Conservation (phyloP, 2,888 invertebrate species). For the Erannis defoliaria region DNA sequence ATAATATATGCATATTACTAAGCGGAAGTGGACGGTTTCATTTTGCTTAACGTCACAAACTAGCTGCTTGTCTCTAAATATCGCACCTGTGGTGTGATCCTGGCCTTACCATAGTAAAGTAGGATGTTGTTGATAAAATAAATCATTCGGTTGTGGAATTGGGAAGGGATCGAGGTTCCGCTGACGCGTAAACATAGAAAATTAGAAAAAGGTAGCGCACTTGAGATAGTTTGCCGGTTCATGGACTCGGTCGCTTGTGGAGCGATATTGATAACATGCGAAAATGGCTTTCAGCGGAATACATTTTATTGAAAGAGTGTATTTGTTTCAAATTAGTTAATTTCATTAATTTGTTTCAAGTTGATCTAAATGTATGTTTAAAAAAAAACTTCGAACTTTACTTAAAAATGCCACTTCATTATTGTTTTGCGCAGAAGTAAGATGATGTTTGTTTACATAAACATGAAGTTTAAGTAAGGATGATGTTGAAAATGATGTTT, state of each 20-base stretch:
- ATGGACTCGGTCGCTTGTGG: not conserved
- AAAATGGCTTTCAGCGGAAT: not conserved
- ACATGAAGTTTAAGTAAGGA: too few relatives aligned
- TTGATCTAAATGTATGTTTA: too few relatives aligned
- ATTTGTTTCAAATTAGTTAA: too few relatives aligned
- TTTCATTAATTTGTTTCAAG: too few relatives aligned
- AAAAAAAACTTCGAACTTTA: too few relatives aligned
- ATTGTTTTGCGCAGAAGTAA: too few relatives aligned
- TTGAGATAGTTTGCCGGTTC: slow-evolving; percentile 19
- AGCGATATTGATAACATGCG: slow-evolving; percentile 13
- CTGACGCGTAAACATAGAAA: slow-evolving; percentile 16
- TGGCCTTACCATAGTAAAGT: slow-evolving; percentile 12
- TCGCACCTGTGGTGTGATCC: not conserved
- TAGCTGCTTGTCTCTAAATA: not conserved
- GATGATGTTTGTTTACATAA: too few relatives aligned
- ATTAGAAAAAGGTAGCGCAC: slow-evolving; percentile 18
- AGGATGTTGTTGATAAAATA: slow-evolving; percentile 33
- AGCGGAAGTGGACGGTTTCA: too few relatives aligned
- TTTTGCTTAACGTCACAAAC: not conserved
- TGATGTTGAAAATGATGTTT: too few relatives aligned
- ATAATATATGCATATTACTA: too few relatives aligned
- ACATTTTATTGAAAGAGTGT: not conserved
- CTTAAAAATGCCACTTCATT: too few relatives aligned
- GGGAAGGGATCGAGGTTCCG: slow-evolving; percentile 14
- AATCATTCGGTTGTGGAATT: slow-evolving; percentile 34